Percentiles rank a stretch among this genome's conserved stretches.
phyloP scores from a whole-genome alignment of 2,797 vertebrate genomes.

The Hydrocynus forskahlii region DNA sequence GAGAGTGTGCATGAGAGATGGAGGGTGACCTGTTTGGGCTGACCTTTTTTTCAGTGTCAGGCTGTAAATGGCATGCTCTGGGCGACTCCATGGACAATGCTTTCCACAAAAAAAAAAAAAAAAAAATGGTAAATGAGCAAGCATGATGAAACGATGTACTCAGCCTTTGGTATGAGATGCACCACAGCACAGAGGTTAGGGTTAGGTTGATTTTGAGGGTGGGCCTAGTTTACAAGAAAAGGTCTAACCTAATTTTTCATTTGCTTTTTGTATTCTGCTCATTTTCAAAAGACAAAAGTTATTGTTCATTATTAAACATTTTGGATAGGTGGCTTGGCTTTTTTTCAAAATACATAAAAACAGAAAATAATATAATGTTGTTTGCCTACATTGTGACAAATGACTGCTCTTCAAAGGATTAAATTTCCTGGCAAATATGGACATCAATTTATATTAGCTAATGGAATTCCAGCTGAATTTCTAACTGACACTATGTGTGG shows the following conservation, averaged over 20 bases:
- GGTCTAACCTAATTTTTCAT: background rate
- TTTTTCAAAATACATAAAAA: too few relatives aligned
- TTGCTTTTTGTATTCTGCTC: too few relatives aligned
- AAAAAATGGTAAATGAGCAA: background rate
- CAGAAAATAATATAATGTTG: too few relatives aligned
- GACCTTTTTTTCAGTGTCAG: slow-evolving; percentile 38
- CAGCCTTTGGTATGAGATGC: background rate
- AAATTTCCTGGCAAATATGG: too few relatives aligned
- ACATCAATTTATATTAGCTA: too few relatives aligned
- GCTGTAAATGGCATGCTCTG: slow-evolving; percentile 21
- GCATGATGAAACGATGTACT: background rate
- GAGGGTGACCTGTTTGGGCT: slow-evolving; percentile 37
- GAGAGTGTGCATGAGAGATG: slow-evolving; percentile 65
- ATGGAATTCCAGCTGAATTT: too few relatives aligned
- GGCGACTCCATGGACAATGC: background rate
- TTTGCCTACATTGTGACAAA: background rate
- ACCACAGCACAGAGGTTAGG: background rate
- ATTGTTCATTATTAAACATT: background rate
- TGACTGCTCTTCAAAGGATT: background rate
- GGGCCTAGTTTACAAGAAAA: background rate
- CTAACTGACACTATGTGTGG: background rate
- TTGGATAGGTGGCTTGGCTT: too few relatives aligned
- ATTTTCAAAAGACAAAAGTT: background rate
- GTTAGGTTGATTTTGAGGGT: background rate
- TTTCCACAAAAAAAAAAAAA: background rate